Base-by-base conservation (phyloP, 1,140 invertebrate species). In the Cotesia glomerata region DNA sequence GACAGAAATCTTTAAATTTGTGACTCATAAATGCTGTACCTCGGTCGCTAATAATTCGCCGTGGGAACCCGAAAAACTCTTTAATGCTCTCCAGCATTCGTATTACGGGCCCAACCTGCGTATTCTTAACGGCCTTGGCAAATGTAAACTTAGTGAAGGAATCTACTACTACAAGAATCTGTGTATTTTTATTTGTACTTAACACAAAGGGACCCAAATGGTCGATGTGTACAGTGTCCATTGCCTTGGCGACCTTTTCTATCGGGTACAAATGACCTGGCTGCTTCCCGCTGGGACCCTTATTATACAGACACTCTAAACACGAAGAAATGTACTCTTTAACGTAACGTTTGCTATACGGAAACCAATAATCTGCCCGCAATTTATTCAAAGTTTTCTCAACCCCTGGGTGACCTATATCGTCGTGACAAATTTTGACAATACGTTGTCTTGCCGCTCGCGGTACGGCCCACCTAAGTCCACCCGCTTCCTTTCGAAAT, bases 341-440 rank as follows among this genome's bases (percentile, higher is more conserved):
- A 5, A 68, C 71, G 9, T 72, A 73, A 14, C 63, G 70, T 16
- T 56, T 58, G 74, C 75, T 75, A 34, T 68, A 63, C 26, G 58
- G 14, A 59, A 82, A 80, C 75, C 75, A 79, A 76, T 76, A 82
- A 69, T 61, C 63, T 39, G 71, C 62, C 56, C 70, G 64, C 34
- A 79, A 74, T 32, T 73, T 70, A 7, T 75, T 64, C 16, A 76
- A 56, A 3, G 77, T 78, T 59, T 81, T 82, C 5, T 80, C 78
- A 14, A 78, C 74, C 0, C 76, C 78, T 70, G 75, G 82, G 63
- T 84, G 67, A 4, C 67, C 66, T 14, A 49, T 35, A 77, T 83
- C 78, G 56, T 84, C 82, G 68, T 85, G 82, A 56, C 78, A 79
- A 52, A 73, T 62, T 61, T 78, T 70, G 26, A 82, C 65, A n/a